phyloP scores from a whole-genome alignment of 2,888 invertebrate genomes.

The Perdita meconis region DNA sequence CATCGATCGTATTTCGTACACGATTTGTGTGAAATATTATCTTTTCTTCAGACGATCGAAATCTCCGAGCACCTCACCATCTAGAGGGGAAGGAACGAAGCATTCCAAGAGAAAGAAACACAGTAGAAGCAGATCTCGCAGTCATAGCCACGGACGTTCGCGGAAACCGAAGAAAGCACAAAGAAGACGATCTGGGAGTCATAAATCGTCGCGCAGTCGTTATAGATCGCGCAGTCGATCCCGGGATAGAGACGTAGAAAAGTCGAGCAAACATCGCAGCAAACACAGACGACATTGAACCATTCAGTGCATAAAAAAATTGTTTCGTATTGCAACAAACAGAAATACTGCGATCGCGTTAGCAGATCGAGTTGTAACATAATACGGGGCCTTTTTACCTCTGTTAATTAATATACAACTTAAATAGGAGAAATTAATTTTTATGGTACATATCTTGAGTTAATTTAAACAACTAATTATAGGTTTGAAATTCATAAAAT shows the following conservation, averaged over 20 bases:
- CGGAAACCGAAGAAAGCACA: slow-evolving; percentile 81
- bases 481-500: slow-evolving; percentile 40
- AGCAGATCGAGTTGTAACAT: slow-evolving; percentile 38
- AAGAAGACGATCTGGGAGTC: slow-evolving; percentile 80
- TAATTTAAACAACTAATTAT: slow-evolving; percentile 38
- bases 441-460: slow-evolving; percentile 43
- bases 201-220: slow-evolving; percentile 80
- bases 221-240: slow-evolving; percentile 82
- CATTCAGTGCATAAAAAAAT: slow-evolving; percentile 2
- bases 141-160: slow-evolving; percentile 82
- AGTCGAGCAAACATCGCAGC: slow-evolving; percentile 80
- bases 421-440: slow-evolving; percentile 48
- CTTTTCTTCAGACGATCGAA: slow-evolving; percentile 73
- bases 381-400: slow-evolving; percentile 56
- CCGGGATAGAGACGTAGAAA: slow-evolving; percentile 81
- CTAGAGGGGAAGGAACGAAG: slow-evolving; percentile 77
- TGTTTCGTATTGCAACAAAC: slow-evolving; percentile 22
- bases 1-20: too few species aligned
- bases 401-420: slow-evolving; percentile 38
- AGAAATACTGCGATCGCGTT: slow-evolving; percentile 25
- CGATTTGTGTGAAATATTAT: background rate
- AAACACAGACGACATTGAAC: slow-evolving; percentile 80
- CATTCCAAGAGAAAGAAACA: slow-evolving; percentile 83
- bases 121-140: slow-evolving; percentile 83
- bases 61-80: slow-evolving; percentile 79